Conservation (phyloP, 1,140 invertebrate genomes). For the Elysia chlorotica region DNA sequence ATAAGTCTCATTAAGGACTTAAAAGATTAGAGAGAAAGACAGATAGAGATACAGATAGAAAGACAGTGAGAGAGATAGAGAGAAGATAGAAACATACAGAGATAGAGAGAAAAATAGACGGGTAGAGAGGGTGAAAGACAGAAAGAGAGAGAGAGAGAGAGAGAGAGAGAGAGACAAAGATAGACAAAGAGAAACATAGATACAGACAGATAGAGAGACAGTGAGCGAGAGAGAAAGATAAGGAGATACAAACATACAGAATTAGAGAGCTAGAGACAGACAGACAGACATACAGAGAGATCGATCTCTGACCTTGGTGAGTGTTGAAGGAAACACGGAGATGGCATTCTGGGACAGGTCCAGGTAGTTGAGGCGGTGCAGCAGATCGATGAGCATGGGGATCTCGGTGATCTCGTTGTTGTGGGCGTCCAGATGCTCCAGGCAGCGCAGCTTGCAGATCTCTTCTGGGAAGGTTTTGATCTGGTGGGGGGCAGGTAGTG, state of each 20-base stretch:
- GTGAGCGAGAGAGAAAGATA: not conserved
- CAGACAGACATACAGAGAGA: not conserved
- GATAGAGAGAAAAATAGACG: too few relatives aligned
- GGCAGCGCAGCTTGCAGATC: conserved; percentile 38
- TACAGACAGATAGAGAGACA: not conserved
- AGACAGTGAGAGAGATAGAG: too few relatives aligned
- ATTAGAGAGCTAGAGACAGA: not conserved
- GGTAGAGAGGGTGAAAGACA: conserved; percentile 26
- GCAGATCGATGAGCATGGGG: conserved; percentile 38
- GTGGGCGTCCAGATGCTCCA: conserved; percentile 44
- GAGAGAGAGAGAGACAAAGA: not conserved
- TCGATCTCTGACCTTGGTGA: not conserved
- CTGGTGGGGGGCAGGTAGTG: too few relatives aligned
- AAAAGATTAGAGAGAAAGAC: too few relatives aligned
- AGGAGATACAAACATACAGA: not conserved
- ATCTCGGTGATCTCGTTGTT: conserved; percentile 43
- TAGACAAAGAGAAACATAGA: not conserved
- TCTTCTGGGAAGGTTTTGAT: conserved; percentile 44
- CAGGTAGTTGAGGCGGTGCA: conserved; percentile 38
- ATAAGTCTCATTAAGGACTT: too few relatives aligned
- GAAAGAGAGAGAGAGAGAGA: not conserved
- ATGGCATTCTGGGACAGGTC: conserved; percentile 51
- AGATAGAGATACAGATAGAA: too few relatives aligned
- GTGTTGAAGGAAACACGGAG: conserved; percentile 29
- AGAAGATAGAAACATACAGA: too few relatives aligned